phyloP scores from a whole-genome alignment of 2,113 vertebrate genomes.

The Cyanistes caeruleus region DNA sequence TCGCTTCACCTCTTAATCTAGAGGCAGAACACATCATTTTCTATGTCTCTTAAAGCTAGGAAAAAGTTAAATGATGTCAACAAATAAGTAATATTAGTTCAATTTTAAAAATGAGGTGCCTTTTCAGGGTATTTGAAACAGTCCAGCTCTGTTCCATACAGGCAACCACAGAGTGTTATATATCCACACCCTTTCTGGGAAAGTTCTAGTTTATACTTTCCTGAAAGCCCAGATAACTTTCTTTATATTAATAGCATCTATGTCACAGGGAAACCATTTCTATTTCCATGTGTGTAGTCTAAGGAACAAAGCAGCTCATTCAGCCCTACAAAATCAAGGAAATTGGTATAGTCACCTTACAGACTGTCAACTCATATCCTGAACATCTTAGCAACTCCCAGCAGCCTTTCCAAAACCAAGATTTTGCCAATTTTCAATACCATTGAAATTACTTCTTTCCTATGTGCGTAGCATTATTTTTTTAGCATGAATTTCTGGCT shows the following conservation, averaged over 20 bases:
- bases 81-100: neutral
- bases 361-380: neutral
- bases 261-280: neutral
- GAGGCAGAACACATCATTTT: neutral
- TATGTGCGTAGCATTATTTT: neutral
- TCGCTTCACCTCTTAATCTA: neutral
- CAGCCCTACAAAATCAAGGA: slow-evolving; percentile 1
- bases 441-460: neutral
- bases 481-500: neutral
- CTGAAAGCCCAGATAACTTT: slow-evolving; percentile 3
- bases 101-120: neutral
- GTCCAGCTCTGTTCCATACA: neutral
- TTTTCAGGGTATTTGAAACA: neutral
- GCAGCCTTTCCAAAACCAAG: neutral
- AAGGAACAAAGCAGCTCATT: slow-evolving; percentile 24
- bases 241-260: neutral
- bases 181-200: neutral
- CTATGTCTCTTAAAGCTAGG: neutral
- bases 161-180: neutral
- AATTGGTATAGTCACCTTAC: slow-evolving; percentile 11
- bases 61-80: neutral
- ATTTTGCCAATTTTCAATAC: neutral
- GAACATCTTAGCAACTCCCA: neutral
- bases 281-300: neutral
- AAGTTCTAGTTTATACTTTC: neutral